Conservation (phyloP, 2,888 invertebrate species). For the Clanis bilineata region DNA sequence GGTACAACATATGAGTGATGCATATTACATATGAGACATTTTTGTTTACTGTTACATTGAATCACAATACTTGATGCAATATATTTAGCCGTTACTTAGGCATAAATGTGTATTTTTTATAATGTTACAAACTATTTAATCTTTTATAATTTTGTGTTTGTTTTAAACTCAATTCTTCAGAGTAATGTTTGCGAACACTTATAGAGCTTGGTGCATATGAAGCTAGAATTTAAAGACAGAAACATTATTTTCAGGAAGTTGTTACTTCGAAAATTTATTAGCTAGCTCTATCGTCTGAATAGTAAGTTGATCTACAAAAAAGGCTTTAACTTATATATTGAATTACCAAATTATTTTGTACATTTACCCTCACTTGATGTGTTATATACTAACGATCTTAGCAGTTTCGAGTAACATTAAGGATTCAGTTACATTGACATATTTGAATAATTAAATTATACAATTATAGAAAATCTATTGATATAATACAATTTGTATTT, state of each 20-base stretch:
- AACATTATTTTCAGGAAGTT: no score
- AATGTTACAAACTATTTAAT: not conserved
- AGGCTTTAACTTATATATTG: not conserved
- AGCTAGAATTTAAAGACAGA: no score
- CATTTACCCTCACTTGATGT: not conserved
- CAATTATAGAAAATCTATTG: no score
- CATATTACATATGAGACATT: not conserved
- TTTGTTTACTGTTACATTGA: conserved; percentile 7
- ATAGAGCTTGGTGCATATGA: no score
- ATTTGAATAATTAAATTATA: no score
- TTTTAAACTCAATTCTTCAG: not conserved
- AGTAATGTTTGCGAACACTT: not conserved
- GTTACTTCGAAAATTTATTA: no score
- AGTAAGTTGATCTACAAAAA: not conserved
- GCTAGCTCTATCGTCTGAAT: not conserved
- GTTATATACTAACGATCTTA: not conserved
- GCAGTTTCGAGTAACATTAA: not conserved
- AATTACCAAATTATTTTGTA: not conserved
- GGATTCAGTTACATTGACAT: not conserved
- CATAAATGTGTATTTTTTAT: not conserved
- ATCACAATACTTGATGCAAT: conserved; percentile 11
- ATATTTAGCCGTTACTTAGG: not conserved
- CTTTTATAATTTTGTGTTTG: not conserved
- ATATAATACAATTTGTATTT: no score
- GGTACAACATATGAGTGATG: not conserved